Evolutionary conservation across 2,113 vertebrate genomes (phyloP).

Genomic region (Dolichotis patagonum): DNA sequence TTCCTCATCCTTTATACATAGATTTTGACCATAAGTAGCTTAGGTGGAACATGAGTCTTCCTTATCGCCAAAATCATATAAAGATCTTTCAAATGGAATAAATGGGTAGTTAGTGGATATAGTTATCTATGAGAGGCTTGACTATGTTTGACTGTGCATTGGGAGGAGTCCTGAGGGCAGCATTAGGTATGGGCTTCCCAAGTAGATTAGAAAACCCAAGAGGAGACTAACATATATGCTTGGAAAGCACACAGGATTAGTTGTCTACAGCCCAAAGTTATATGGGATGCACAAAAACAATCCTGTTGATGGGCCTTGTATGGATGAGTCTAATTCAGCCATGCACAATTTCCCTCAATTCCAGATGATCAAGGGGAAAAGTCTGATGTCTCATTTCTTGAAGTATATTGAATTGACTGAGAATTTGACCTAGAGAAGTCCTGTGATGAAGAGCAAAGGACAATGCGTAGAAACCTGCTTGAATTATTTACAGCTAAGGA

Average conservation of each 20-base stretch:
- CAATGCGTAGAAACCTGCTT: neutral
- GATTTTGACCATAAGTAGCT: neutral
- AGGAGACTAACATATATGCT: neutral
- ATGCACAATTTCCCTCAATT: neutral
- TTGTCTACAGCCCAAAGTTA: neutral
- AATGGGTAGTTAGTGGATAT: neutral
- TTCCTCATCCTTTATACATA: neutral
- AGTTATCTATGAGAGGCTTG: neutral
- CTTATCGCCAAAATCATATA: neutral
- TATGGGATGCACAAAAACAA: neutral
- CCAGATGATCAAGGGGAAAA: neutral
- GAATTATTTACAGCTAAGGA: neutral
- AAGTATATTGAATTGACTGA: neutral
- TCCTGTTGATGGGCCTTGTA: neutral
- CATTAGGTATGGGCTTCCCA: neutral
- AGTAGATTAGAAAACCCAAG: neutral
- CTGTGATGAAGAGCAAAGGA: neutral
- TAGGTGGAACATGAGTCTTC: neutral
- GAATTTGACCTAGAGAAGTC: neutral
- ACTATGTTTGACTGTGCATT: neutral
- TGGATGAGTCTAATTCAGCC: neutral
- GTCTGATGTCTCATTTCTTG: neutral
- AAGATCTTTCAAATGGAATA: slow-evolving; percentile 23
- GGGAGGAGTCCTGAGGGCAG: neutral
- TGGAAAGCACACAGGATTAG: neutral